phyloP scores from a whole-genome alignment of 2,797 vertebrate species.

The Cirrhinus molitorella region DNA sequence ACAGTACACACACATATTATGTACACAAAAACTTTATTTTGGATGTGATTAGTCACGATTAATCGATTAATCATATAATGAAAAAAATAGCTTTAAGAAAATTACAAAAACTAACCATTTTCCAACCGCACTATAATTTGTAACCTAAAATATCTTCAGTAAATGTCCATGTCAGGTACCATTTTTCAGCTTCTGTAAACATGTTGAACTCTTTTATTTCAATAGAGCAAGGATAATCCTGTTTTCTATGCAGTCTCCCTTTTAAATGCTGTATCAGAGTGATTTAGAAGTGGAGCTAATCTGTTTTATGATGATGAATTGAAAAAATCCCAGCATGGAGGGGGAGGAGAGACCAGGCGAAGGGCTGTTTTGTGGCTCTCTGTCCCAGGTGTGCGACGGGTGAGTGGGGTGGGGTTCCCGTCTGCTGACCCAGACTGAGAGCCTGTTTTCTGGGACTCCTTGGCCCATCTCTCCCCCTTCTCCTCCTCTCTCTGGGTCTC shows the following conservation, averaged over 20 bases:
- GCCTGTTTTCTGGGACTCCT: constrained; percentile 48
- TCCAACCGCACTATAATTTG: not conserved
- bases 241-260: not conserved
- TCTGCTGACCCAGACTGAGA: constrained; percentile 53
- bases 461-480: constrained; percentile 44
- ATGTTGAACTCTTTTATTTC: not conserved
- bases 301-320: not conserved
- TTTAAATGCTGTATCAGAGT: not conserved
- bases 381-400: constrained; percentile 46
- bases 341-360: constrained; percentile 6
- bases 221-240: constrained; percentile 9
- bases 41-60: too few species aligned
- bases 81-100: too few species aligned
- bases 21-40: too few species aligned
- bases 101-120: not conserved
- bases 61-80: too few species aligned
- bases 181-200: not conserved
- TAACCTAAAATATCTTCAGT: not conserved
- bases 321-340: not conserved
- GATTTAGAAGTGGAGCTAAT: constrained; percentile 32
- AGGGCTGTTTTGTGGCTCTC: constrained; percentile 18
- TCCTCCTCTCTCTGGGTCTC: constrained; percentile 25
- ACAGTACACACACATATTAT: too few species aligned
- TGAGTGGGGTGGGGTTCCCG: constrained; percentile 37
- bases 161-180: not conserved